Evolutionary conservation across 2,888 invertebrate genomes (phyloP), one percentile per base, ranked within the genome.

Genomic region (Tyria jacobaeae): DNA sequence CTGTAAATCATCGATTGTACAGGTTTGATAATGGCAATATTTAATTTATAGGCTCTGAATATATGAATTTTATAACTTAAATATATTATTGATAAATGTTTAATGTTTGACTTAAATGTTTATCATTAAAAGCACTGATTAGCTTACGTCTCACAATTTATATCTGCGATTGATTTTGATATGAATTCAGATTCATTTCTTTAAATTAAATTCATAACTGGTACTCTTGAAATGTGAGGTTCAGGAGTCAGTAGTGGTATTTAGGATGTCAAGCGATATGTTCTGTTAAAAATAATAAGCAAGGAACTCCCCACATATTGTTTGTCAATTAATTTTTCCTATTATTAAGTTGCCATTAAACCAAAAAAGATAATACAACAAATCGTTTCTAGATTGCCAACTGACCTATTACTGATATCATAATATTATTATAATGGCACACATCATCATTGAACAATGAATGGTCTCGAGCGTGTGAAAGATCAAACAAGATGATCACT

Each of bases 391-490:
- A n/a, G 9, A 41, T 54, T 60, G 55, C 55, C 48, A 61, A 27
- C 12, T 7, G 15, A 27, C 6, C n/a, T n/a, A 41, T 60, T 54
- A 48, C 31, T 51, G 60, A 62, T 60, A 70, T 60, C n/a, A 59
- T 62, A 52, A 25, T 53, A 53, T 37, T 12, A 25, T 53, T 27
- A 41, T 34, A 21, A 35, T 44, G 3, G 21, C 51, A 17, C 49
- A 47, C 48, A 37, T 47, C 62, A 49, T 48, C 56, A 56, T 12
- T 34, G 31, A 54, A 54, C 24, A 53, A 49, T 34, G 24, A 35
- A 6, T n/a, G n/a, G n/a, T n/a, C n/a, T 53, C 27, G 69, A 62
- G 63, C 75, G 76, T 79, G 79, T 74, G 82, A 80, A 76, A 68
- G 65, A 75, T 69, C 68, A 44, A 21, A 44, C 44, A 68, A 61